A percentile compares a stretch with the other conserved stretches of the same genome.
Evolutionary conservation across 2,888 invertebrate genomes (phyloP).

Genomic region (Nebria brevicollis): DNA sequence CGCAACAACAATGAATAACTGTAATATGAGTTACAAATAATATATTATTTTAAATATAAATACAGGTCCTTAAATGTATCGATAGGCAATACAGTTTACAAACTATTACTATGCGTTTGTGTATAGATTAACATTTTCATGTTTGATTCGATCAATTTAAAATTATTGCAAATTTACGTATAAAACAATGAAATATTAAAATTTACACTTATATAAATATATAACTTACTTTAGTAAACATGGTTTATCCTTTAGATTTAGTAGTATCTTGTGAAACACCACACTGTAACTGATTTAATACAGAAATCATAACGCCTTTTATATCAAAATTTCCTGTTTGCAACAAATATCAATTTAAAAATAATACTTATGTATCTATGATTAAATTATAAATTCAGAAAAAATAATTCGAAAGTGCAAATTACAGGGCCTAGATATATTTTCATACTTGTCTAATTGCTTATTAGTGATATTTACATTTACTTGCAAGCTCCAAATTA

Average conservation of each 20-base stretch:
- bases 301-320: slow-evolving; percentile 24
- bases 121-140: no score
- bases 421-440: slow-evolving; percentile 25
- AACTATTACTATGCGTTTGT: no score
- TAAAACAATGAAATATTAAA: neutral
- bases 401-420: slow-evolving; percentile 12
- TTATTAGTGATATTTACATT: neutral
- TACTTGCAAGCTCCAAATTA: neutral
- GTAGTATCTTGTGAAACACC: slow-evolving; percentile 10
- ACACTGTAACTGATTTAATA: slow-evolving; percentile 22
- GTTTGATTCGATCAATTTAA: no score
- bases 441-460: neutral
- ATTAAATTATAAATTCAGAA: slow-evolving; percentile 28
- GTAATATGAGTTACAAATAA: neutral
- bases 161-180: no score
- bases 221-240: slow-evolving; percentile 28
- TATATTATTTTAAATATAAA: no score
- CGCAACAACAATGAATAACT: slow-evolving; percentile 18
- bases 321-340: slow-evolving; percentile 24
- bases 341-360: slow-evolving; percentile 20
- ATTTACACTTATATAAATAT: neutral
- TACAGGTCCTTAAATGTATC: no score
- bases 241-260: slow-evolving; percentile 8
- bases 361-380: slow-evolving; percentile 9
- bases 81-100: no score